Conservation (phyloP, 1,140 invertebrate genomes). For the Campodea augens region DNA sequence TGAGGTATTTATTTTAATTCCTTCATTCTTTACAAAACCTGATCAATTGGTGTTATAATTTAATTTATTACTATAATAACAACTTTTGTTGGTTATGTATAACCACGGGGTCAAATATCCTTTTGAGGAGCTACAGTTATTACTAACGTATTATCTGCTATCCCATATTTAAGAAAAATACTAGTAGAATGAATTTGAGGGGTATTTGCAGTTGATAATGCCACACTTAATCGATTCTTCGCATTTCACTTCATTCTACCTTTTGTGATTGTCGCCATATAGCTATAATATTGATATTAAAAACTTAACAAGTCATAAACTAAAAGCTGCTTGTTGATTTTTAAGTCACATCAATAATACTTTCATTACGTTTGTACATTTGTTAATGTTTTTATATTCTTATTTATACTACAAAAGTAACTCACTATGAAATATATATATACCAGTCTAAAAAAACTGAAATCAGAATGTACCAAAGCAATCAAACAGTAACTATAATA, state of each 20-base stretch:
- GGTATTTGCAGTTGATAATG: conserved; percentile 43
- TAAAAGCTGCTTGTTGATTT: too few species aligned
- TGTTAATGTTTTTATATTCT: too few species aligned
- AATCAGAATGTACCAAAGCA: too few species aligned
- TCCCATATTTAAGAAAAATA: conserved; percentile 36
- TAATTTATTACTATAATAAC: conserved; percentile 38
- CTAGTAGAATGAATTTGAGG: conserved; percentile 45
- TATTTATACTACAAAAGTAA: too few species aligned
- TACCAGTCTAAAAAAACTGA: too few species aligned
- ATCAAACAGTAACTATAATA: too few species aligned
- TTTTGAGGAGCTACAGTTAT: conserved; percentile 51
- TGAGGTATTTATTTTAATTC: conserved; percentile 20
- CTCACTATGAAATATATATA: too few species aligned
- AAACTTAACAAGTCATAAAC: too few species aligned
- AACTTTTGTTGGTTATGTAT: conserved; percentile 45
- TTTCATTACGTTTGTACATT: too few species aligned
- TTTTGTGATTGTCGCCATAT: too few species aligned
- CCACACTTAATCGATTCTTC: conserved; percentile 47
- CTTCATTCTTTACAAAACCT: conserved; percentile 25
- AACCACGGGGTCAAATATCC: conserved; percentile 50
- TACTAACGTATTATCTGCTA: conserved; percentile 44
- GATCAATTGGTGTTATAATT: conserved; percentile 33
- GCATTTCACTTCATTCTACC: conserved; percentile 47
- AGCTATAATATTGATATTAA: too few species aligned
- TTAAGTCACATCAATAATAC: too few species aligned